Conservation (phyloP, 64 coral and sea anemone species). For the Pocillopora verrucosa region DNA sequence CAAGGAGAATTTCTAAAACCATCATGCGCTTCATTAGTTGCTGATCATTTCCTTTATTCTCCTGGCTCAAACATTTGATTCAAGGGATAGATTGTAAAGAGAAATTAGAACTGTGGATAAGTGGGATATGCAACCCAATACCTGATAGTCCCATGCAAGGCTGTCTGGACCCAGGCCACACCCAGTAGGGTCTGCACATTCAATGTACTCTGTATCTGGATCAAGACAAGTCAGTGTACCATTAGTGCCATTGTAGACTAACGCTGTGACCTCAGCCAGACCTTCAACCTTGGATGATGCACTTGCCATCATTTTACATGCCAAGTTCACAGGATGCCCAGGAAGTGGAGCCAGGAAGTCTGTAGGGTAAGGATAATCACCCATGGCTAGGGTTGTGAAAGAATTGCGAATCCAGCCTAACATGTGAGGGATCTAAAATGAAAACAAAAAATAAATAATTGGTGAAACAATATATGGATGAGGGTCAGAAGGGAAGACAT, state of each 20-base stretch:
- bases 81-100: too few species aligned
- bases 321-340: too few species aligned
- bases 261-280: too few species aligned
- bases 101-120: too few species aligned
- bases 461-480: not conserved
- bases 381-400: constrained; percentile 91
- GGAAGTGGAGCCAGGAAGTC: constrained; percentile 69
- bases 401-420: constrained; percentile 94
- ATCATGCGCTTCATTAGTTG: too few species aligned
- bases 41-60: too few species aligned
- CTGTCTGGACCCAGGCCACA: constrained; percentile 82
- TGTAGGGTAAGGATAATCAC: constrained; percentile 92
- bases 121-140: not conserved
- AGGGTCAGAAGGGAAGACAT: not conserved
- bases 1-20: too few species aligned
- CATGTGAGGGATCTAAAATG: constrained; percentile 63
- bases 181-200: constrained; percentile 92
- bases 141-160: constrained; percentile 89
- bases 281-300: too few species aligned
- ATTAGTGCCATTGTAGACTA: too few species aligned
- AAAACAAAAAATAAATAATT: not conserved
- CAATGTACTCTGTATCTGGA: constrained; percentile 86
- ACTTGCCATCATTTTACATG: too few species aligned
- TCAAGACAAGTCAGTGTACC: too few species aligned
- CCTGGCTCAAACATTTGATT: too few species aligned